These are phyloP conservation scores for Asbolus verrucosus DNA, from an alignment of 1,140 invertebrate species.

Conservation along the genomic window DNA sequence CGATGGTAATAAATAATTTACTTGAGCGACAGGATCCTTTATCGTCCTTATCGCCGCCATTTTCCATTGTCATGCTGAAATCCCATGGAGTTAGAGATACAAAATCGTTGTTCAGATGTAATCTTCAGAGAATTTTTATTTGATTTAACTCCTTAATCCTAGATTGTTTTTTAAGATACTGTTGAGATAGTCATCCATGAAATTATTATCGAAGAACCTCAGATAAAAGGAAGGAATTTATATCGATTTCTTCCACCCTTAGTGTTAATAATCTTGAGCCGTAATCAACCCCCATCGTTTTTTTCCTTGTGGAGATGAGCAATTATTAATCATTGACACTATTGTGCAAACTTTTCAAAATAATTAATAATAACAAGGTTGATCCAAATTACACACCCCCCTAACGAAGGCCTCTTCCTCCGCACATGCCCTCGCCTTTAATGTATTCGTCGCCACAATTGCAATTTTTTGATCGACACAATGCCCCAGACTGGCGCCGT, in stretches of 20 bases:
- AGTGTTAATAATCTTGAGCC: too few species aligned
- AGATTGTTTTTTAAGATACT: background rate
- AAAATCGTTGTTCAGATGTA: too few species aligned
- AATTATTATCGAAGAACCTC: too few species aligned
- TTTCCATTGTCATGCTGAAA: too few species aligned
- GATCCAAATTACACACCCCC: conserved; percentile 27
- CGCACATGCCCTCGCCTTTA: conserved; percentile 25
- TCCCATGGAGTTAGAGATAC: too few species aligned
- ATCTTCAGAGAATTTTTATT: too few species aligned
- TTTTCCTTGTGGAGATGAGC: background rate
- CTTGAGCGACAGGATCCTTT: background rate
- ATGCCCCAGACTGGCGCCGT: conserved; percentile 29
- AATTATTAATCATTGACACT: conserved; percentile 25
- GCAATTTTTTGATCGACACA: conserved; percentile 37
- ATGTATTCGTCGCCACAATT: conserved; percentile 38
- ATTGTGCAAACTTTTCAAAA: conserved; percentile 25
- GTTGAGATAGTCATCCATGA: too few species aligned
- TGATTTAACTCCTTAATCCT: too few species aligned
- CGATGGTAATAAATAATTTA: background rate
- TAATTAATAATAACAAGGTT: conserved; percentile 31
- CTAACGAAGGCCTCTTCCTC: conserved; percentile 34
- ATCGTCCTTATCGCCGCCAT: too few species aligned
- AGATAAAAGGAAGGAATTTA: too few species aligned
- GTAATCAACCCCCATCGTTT: too few species aligned
- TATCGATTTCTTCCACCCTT: too few species aligned